Evolutionary conservation across 2,888 invertebrate species (phyloP), one percentile per base, ranked within the genome.

Genomic region (Eupithecia exiguata): DNA sequence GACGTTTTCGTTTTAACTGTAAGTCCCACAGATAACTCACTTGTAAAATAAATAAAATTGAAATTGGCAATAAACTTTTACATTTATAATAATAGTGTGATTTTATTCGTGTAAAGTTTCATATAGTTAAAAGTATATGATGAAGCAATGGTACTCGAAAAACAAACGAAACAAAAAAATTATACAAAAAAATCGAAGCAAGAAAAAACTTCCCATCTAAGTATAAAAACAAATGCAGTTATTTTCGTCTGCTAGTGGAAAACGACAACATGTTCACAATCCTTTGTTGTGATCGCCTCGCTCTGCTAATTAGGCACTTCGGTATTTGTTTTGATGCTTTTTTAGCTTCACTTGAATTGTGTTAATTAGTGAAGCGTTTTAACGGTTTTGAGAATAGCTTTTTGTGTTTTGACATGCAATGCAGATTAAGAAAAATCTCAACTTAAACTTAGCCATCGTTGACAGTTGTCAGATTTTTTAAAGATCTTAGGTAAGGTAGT

Each of bases 241-340:
- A 80, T 79, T 80, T 79, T 73, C 36, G 74, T 75, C 21, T 66
- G 14, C 6, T 71, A 14, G 61, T 43, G 74, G 75, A 77, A 79
- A 80, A 77, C 67, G 53, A 16, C 58, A 43, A 49, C 71, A 70
- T 66, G 68, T 71, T 40, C 53, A 73, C 71, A 69, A 72, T 79
- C 74, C 78, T 80, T 80, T 80, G 80, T 80, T 75, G 77, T 78
- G 76, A 72, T 78, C 68, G 74, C 72, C 80, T 73, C 79, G 76
- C 81, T 79, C 75, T 74, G 75, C 68, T 77, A 77, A 79, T 79
- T 80, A 77, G 75, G 69, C 69, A 72, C 73, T 73, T 74, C 72
- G 72, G 74, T 73, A 68, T 69, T 69, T 18, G 68, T 77, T 74
- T 77, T 67, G 36, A 66, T 69, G 71, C 70, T 76, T 73, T 74